Evolutionary conservation across 2,888 invertebrate genomes (phyloP).

Genomic region (Pterostichus niger): DNA sequence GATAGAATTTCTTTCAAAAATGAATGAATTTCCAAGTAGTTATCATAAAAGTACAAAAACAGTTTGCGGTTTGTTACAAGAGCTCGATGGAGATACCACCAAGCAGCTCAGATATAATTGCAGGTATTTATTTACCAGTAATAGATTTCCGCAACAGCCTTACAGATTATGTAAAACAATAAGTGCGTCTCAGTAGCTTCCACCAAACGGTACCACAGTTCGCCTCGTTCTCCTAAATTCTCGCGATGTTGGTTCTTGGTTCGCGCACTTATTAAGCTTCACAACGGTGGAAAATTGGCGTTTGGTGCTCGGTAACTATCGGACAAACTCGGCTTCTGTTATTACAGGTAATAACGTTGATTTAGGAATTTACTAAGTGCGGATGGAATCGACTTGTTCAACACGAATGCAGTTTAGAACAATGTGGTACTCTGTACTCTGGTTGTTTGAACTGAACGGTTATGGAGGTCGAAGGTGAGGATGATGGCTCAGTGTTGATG

Average conservation of each 20-base stretch:
- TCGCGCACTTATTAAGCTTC: neutral
- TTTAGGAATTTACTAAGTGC: conserved; percentile 47
- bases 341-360: conserved; percentile 42
- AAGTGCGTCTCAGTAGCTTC: neutral
- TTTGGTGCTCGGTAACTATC: neutral
- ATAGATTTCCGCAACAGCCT: conserved; percentile 15
- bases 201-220: neutral
- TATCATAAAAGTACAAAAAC: too few relatives aligned
- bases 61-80: too few relatives aligned
- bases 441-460: neutral
- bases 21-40: too few relatives aligned
- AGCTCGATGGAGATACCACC: neutral
- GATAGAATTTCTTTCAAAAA: too few relatives aligned
- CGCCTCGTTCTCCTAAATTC: conserved; percentile 11
- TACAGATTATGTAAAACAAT: conserved; percentile 23
- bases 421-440: conserved; percentile 3
- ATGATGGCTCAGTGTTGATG: neutral
- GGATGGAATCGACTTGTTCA: neutral
- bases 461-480: conserved; percentile 2
- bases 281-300: neutral
- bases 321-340: conserved; percentile 9
- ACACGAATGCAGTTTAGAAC: conserved; percentile 12
- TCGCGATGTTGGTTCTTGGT: neutral
- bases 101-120: neutral
- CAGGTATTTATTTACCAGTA: conserved; percentile 31